Conservation (phyloP, 1,140 invertebrate genomes). For the Nylanderia fulva region DNA sequence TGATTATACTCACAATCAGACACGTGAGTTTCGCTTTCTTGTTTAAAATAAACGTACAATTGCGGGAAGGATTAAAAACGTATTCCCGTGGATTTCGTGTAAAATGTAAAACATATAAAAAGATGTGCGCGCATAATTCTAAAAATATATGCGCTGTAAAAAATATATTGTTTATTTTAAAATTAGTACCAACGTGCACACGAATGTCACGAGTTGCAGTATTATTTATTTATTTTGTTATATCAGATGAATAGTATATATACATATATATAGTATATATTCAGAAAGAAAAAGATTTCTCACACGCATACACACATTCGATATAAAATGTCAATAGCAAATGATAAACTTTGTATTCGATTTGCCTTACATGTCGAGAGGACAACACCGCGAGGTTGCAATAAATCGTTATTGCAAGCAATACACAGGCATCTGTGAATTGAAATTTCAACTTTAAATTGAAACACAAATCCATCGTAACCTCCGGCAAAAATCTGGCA, state of each 20-base stretch:
- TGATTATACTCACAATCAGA: conserved; percentile 33
- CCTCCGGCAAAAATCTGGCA: conserved; percentile 59
- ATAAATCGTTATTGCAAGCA: conserved; percentile 52
- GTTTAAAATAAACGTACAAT: conserved; percentile 38
- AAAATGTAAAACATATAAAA: not conserved
- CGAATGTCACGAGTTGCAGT: not conserved
- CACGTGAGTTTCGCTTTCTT: conserved; percentile 48
- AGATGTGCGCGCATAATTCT: not conserved
- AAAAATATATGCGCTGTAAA: conserved; percentile 4
- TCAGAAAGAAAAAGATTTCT: not conserved
- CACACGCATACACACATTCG: not conserved
- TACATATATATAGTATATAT: too few species aligned
- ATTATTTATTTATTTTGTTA: conserved; percentile 51
- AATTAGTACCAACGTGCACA: not conserved
- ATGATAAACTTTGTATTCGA: conserved; percentile 56
- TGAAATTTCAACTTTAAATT: conserved; percentile 62
- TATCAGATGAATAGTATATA: not conserved
- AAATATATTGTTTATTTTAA: conserved; percentile 7
- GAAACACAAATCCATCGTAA: conserved; percentile 56
- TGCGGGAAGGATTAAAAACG: conserved; percentile 36
- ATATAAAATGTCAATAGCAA: conserved; percentile 36
- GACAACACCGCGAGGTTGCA: conserved; percentile 25
- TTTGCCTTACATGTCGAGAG: conserved; percentile 51
- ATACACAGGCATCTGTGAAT: conserved; percentile 39
- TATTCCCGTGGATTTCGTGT: conserved; percentile 39